Evolutionary conservation across 2,797 vertebrate species (phyloP), one percentile per base, ranked within the genome.

Genomic region (Amazona ochrocephala): DNA sequence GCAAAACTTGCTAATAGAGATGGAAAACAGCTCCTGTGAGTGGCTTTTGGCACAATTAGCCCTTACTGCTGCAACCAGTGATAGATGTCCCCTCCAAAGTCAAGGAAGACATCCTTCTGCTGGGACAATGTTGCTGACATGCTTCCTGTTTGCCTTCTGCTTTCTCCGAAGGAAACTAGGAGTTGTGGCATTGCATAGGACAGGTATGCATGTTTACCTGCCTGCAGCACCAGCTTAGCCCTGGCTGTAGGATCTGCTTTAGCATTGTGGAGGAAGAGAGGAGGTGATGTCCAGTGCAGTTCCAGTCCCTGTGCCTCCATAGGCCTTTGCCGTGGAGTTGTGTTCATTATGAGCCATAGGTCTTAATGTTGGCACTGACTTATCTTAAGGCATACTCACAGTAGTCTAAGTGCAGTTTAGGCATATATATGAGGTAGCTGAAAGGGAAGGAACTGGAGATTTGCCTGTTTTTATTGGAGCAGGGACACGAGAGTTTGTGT

Each of bases 51-150:
- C 72, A n/a, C 1, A 3, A 41, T 44, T 61, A 30, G 50, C 11
- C 50, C 32, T 13, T 13, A 22, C 27, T 76, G 29, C 68, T 62
- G 65, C 42, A 80, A 34, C 60, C 50, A 26, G 51, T 48, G 64
- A 5, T 20, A n/a, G 39, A 15, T 0, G 2, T 54, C 11, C 27
- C n/a, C 26, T 9, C 3, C 7, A 13, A 11, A 26, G 64, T 32
- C 67, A 23, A 47, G 62, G 61, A 87, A 60, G 50, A 39, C 1
- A 4, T 58, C 41, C 30, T 51, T 73, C 62, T 3, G 3, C 58
- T 67, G 24, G 18, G 53, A 11, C 34, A 30, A 21, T 6, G 7
- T 64, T 5, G 3, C 34, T 8, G 32, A 20, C 7, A 2, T 13
- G 10, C 37, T 81, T 54, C 66, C 62, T 51, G 12, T 4, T n/a